Conservation (phyloP, 1,140 invertebrate species). For the Ceratosolen solmsi region DNA sequence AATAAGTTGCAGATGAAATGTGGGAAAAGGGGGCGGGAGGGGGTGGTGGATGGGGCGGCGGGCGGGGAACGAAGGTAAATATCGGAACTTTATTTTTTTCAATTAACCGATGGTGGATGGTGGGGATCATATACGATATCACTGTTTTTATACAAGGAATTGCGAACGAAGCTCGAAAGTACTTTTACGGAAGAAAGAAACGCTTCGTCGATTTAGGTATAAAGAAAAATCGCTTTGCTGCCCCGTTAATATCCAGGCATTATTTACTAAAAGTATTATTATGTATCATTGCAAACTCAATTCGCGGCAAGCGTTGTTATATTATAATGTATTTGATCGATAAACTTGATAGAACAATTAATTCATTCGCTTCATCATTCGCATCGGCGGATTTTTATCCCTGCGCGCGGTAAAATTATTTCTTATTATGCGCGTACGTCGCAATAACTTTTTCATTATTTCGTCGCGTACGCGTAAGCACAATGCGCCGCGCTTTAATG, state of each 20-base stretch:
- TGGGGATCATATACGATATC: background rate
- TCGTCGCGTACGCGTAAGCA: background rate
- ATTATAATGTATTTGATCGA: background rate
- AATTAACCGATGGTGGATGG: background rate
- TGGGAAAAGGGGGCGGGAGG: no score
- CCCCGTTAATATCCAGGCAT: background rate
- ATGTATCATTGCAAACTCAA: background rate
- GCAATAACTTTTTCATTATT: background rate
- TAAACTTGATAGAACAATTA: background rate
- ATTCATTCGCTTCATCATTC: background rate
- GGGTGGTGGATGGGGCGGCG: no score
- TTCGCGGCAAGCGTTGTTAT: background rate
- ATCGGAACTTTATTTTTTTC: slow-evolving; percentile 1
- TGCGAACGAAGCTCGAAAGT: background rate
- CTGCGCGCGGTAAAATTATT: background rate
- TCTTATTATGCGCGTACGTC: background rate
- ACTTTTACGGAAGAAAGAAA: background rate
- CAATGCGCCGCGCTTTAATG: background rate
- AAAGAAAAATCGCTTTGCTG: background rate
- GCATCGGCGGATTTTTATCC: no score
- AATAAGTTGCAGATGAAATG: background rate
- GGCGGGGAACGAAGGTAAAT: background rate
- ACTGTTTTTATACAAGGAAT: background rate
- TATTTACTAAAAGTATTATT: slow-evolving; percentile 2
- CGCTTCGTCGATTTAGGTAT: background rate